Conservation (phyloP, 1,140 invertebrate species). For the Oryctes rhinoceros region DNA sequence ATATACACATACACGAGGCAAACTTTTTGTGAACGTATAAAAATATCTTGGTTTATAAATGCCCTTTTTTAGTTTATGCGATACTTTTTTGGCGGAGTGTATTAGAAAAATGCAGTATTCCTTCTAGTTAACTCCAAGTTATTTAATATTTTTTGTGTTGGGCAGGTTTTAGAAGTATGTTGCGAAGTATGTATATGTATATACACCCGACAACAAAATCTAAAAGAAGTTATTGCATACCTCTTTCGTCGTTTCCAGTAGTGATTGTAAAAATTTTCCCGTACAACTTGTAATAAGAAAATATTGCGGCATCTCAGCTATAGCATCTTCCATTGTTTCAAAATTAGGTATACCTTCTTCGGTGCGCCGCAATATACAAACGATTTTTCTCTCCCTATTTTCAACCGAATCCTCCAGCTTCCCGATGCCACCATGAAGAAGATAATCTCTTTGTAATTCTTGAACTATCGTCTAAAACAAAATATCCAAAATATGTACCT, state of each 20-base stretch:
- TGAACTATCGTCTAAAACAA: conserved; percentile 70
- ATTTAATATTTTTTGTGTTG: no score
- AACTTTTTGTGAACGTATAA: no score
- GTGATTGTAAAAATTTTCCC: conserved; percentile 66
- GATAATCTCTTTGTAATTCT: conserved; percentile 70
- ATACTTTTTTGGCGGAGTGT: no score
- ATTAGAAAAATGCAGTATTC: no score
- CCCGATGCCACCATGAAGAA: conserved; percentile 72
- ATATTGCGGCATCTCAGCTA: conserved; percentile 69
- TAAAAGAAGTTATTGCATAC: neutral
- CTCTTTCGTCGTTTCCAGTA: conserved; percentile 55
- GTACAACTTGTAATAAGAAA: conserved; percentile 69
- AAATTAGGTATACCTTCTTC: conserved; percentile 68
- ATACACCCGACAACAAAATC: no score
- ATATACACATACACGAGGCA: no score
- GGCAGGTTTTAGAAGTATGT: no score
- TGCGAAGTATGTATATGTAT: no score
- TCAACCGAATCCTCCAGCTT: conserved; percentile 63
- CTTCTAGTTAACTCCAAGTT: no score
- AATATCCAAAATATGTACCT: conserved; percentile 45
- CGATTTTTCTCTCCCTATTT: conserved; percentile 64
- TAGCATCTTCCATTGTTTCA: conserved; percentile 63
- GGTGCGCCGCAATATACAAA: conserved; percentile 73
- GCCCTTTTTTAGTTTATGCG: no score
- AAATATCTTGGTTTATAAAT: no score